phyloP scores from a whole-genome alignment of 64 coral and sea anemone species.

The Astreopora myriophthalma region DNA sequence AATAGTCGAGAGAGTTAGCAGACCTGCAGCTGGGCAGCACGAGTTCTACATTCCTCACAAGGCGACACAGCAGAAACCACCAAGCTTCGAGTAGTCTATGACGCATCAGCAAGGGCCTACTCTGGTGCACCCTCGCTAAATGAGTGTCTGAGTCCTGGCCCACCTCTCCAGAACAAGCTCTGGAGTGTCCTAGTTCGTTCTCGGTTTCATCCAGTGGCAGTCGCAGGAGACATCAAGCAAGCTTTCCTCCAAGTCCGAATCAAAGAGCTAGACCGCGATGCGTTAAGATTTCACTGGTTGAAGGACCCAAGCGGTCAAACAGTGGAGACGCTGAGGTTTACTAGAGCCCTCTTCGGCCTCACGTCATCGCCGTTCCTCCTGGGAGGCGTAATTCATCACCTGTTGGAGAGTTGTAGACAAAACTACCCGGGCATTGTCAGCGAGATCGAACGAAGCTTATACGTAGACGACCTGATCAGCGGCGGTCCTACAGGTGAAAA shows the following conservation, averaged over 20 bases:
- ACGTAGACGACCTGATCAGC: slow-evolving; percentile 48
- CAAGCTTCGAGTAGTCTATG: slow-evolving; percentile 52
- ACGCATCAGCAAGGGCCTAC: slow-evolving; percentile 31
- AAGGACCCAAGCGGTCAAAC: not conserved
- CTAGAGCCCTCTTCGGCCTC: slow-evolving; percentile 56
- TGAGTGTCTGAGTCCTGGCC: slow-evolving; percentile 55
- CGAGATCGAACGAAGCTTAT: slow-evolving; percentile 44
- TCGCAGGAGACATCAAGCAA: not conserved
- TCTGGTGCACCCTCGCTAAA: slow-evolving; percentile 42
- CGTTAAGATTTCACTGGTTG: not conserved
- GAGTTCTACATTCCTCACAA: slow-evolving; percentile 54
- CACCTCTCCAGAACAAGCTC: slow-evolving; percentile 47
- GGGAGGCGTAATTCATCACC: slow-evolving; percentile 47
- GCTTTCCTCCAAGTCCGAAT: not conserved
- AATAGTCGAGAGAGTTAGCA: slow-evolving; percentile 20
- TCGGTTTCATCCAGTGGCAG: slow-evolving; percentile 32
- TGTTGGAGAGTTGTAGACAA: slow-evolving; percentile 43
- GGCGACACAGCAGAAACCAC: slow-evolving; percentile 33
- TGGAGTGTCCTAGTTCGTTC: not conserved
- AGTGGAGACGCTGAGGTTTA: slow-evolving; percentile 22
- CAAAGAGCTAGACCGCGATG: not conserved
- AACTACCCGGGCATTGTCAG: slow-evolving; percentile 21
- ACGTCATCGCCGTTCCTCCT: slow-evolving; percentile 51
- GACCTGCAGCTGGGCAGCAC: not conserved
- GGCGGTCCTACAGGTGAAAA: slow-evolving; percentile 4